A percentile compares a stretch with the other conserved stretches of the same genome.
phyloP scores from a whole-genome alignment of 64 coral and sea anemone species.

The Montipora cactus region DNA sequence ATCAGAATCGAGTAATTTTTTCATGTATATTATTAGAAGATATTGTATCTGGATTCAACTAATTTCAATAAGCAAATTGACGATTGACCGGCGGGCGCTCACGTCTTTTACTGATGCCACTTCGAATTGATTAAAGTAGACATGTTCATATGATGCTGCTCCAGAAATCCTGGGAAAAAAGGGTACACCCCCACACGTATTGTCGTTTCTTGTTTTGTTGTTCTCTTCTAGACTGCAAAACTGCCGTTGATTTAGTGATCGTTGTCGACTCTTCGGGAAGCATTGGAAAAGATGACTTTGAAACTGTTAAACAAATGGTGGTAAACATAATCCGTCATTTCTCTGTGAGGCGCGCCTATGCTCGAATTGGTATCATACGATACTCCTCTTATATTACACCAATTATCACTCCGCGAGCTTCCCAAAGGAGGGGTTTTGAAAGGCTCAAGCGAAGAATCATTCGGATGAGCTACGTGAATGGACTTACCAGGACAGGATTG shows the following conservation, averaged over 20 bases:
- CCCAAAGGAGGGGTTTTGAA: not conserved
- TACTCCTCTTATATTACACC: not conserved
- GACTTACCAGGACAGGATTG: not conserved
- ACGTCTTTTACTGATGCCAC: too few relatives aligned
- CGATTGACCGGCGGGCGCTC: too few relatives aligned
- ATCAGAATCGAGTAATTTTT: too few relatives aligned
- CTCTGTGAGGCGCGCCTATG: not conserved
- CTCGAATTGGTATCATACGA: not conserved
- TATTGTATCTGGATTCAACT: too few relatives aligned
- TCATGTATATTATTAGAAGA: too few relatives aligned
- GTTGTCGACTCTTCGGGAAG: conserved; percentile 70
- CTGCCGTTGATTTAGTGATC: conserved; percentile 43
- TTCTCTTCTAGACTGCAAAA: conserved; percentile 28
- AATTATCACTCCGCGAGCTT: not conserved
- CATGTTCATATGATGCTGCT: too few relatives aligned
- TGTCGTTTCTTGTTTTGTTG: not conserved
- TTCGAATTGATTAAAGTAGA: too few relatives aligned
- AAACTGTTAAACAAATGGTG: not conserved
- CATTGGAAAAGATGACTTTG: conserved; percentile 55
- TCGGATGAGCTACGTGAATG: not conserved
- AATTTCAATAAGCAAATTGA: too few relatives aligned
- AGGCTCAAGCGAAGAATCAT: not conserved
- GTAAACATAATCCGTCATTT: conserved; percentile 33
- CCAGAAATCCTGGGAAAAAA: too few relatives aligned
- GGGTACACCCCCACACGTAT: not conserved